Evolutionary conservation across 2,797 vertebrate species (phyloP), one percentile per base, ranked within the genome.

Genomic region (Intellagama lesueurii): DNA sequence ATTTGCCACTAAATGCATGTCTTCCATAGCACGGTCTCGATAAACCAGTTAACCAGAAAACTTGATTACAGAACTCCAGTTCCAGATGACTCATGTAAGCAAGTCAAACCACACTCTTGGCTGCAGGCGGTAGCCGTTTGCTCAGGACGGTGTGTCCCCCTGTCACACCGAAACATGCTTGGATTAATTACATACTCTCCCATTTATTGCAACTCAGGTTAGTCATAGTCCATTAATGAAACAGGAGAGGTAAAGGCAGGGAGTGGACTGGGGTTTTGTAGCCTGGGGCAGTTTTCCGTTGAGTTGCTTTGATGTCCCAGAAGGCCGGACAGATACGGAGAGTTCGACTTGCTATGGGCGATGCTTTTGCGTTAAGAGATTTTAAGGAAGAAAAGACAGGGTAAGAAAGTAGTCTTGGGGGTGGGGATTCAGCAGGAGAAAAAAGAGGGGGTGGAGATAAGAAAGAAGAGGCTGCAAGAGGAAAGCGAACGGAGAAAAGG

Each of bases 1-100:
- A 30, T 78, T 47, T n/a, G 66, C 44, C 66, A 16, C 60, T 40
- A n/a, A 40, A 70, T 66, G 22, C 32, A 30, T 30, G 78, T 52
- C 66, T 1, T 70, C 49, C 32, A 26, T n/a, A 35, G 66, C 24
- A 35, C 14, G 47, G 9, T 6, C 68, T 32, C 35, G n/a, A 35
- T 19, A 66, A 86, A 68, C 28, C 75, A 47, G 30, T 86, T 78
- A 86, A 47, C 30, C 70, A 86, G 85, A 49, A 47, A 30, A 85
- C 24, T n/a, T 70, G 30, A 28, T 70, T 70, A 28, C 28, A 70
- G 69, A 76, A 16, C 60, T 22, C n/a, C 32, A 26, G 60, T 40
- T 68, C 60, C 44, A 32, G 75, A 60, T 44, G 44, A 32, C 76
- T 69, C 44, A 26, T n/a, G 32, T 73, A 56, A 56, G 49, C 49